Evolutionary conservation across 23 tunicate species (phyloP).

Genomic region (Trididemnum clinides): DNA sequence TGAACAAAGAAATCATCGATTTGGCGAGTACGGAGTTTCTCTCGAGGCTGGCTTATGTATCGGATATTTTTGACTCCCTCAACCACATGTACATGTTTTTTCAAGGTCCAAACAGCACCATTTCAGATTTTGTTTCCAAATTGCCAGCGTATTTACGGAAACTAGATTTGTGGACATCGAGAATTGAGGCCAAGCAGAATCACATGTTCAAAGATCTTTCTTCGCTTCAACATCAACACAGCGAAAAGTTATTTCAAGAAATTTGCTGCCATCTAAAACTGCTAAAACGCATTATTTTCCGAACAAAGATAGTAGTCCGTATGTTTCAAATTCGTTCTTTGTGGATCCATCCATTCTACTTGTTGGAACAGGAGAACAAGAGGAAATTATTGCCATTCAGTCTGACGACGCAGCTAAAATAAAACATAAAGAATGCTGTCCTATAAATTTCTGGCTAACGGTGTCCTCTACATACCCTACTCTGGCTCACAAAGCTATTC

Average conservation of each 20-base stretch:
- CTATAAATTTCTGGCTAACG: conserved; percentile 61
- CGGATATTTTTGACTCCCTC: conserved; percentile 50
- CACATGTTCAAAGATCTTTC: conserved; percentile 37
- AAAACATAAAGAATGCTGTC: conserved; percentile 50
- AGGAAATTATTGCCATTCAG: conserved; percentile 43
- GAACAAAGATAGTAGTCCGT: conserved; percentile 20
- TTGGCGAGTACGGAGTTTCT: conserved; percentile 53
- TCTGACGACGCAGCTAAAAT: conserved; percentile 44
- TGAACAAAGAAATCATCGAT: conserved; percentile 35
- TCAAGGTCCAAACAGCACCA: too few relatives aligned
- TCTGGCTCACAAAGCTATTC: conserved; percentile 49
- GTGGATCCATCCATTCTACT: too few relatives aligned
- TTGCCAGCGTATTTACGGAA: conserved; percentile 36
- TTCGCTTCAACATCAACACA: neutral
- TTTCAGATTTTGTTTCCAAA: conserved; percentile 21
- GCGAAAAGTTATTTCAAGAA: conserved; percentile 20
- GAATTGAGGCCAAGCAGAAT: conserved; percentile 29
- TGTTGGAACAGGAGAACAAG: conserved; percentile 56
- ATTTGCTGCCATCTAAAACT: conserved; percentile 11
- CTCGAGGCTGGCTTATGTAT: conserved; percentile 51
- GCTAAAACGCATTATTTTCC: conserved; percentile 48
- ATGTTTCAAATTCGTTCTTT: conserved; percentile 38
- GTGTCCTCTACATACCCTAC: conserved; percentile 45
- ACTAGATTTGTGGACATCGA: conserved; percentile 49
- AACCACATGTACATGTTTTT: conserved; percentile 45